phyloP scores from a whole-genome alignment of 2,797 vertebrate species.

The Coregonus ussuriensis region DNA sequence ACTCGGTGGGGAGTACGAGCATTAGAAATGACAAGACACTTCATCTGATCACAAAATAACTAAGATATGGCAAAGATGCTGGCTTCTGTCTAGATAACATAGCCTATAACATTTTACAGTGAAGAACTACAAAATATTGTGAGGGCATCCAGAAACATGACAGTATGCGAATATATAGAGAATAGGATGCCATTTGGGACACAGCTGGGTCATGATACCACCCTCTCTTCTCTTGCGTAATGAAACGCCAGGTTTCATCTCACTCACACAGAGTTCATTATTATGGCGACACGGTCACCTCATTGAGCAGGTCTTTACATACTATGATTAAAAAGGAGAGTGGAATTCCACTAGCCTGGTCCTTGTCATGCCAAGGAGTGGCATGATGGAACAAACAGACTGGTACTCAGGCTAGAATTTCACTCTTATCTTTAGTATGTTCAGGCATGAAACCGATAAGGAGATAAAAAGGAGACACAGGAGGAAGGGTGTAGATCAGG shows the following conservation, averaged over 20 bases:
- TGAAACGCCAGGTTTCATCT: background rate
- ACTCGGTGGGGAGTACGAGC: too few relatives aligned
- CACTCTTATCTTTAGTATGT: too few relatives aligned
- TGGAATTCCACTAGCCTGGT: background rate
- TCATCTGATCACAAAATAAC: too few relatives aligned
- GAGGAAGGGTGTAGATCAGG: background rate
- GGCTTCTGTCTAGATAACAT: background rate
- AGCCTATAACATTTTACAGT: background rate
- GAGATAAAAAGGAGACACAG: background rate
- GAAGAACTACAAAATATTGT: background rate
- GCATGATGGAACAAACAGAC: background rate
- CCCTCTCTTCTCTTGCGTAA: background rate
- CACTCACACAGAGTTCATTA: too few relatives aligned
- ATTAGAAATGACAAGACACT: too few relatives aligned
- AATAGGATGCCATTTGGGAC: background rate
- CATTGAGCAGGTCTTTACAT: background rate
- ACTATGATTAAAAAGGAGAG: background rate
- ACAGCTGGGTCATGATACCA: background rate
- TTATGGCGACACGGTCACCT: background rate
- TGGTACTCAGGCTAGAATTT: background rate
- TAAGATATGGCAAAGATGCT: too few relatives aligned
- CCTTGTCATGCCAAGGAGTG: background rate
- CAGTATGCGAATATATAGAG: background rate
- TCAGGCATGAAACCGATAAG: too few relatives aligned
- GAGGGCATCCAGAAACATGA: background rate